Evolutionary conservation across 2,888 invertebrate species (phyloP), one percentile per base, ranked within the genome.

Genomic region (Calameuta filiformis): DNA sequence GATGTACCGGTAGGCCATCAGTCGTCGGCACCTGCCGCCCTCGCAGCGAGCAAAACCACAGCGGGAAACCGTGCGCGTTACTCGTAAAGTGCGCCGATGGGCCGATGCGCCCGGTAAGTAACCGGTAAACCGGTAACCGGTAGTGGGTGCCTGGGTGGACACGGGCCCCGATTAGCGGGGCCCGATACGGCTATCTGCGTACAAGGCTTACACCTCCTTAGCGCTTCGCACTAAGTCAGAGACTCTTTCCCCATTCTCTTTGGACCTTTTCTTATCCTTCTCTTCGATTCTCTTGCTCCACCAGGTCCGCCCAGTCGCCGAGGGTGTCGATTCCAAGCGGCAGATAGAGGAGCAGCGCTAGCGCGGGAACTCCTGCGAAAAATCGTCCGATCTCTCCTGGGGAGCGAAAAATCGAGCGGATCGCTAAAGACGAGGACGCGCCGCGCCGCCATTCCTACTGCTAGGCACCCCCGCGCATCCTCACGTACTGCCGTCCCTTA

Each of bases 121-220:
- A 71, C 71, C 71, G 35, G 68, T 75, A 75, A 35, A 76, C 76
- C 76, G 76, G 78, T 78, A 83, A 84, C 81, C 83, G 81, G 85
- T 84, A 85, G 85, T 85, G 85, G 84, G 85, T 85, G 85, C 84
- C 80, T 83, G 83, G 85, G 83, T 85, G 85, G 85, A 85, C 84
- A 85, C 77, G 81, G 78, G 71, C 71, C 80, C 40, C 85, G 85
- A 85, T 85, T 83, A 83, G 84, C 81, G 80, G 79, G 82, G 80
- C 82, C 81, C 79, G 85, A 86, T 86, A 85, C 81, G 85, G 85
- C 83, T 85, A 84, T 86, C 85, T 83, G 81, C 77, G 82, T 85
- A 86, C 88, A 87, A 86, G 87, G 82, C 84, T 85, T 82, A 84
- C 85, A 85, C 85, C 85, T 85, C 83, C 86, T 83, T 83, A 83